Conservation (phyloP, 2,888 invertebrate species). For the Acanthosepion lycidas region DNA sequence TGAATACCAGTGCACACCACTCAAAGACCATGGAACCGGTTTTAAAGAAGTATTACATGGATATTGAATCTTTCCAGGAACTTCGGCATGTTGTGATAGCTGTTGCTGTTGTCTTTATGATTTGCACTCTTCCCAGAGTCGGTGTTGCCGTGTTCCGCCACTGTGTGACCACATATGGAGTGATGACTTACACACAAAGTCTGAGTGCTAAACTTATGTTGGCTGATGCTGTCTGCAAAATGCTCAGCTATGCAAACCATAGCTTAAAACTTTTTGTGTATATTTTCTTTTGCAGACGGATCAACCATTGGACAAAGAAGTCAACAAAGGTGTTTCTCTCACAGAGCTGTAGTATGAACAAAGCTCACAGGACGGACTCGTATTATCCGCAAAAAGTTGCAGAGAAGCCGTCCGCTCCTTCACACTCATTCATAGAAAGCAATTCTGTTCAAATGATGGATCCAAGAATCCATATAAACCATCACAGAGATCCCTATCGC, state of each 20-base stretch:
- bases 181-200: conserved; percentile 14
- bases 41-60: conserved; percentile 65
- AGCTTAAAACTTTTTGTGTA: conserved; percentile 44
- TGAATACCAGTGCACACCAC: conserved; percentile 46
- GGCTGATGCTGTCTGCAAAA: conserved; percentile 34
- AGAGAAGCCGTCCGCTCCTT: conserved; percentile 2
- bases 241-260: conserved; percentile 37
- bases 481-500: neutral
- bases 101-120: conserved; percentile 45
- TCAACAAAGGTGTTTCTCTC: conserved; percentile 41
- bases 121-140: neutral
- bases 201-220: conserved; percentile 35
- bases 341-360: conserved; percentile 40
- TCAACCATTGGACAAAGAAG: conserved; percentile 43
- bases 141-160: conserved; percentile 24
- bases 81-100: conserved; percentile 55
- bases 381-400: conserved; percentile 33
- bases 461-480: conserved; percentile 10
- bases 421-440: conserved; percentile 39
- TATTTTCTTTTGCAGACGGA: conserved; percentile 36
- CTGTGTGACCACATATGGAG: conserved; percentile 36
- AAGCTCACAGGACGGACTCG: neutral
- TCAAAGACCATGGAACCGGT: conserved; percentile 53
- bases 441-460: conserved; percentile 40
- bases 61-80: conserved; percentile 62